Base-by-base conservation (phyloP, 2,113 vertebrate species). In the Brachypodius melanocephalos region DNA sequence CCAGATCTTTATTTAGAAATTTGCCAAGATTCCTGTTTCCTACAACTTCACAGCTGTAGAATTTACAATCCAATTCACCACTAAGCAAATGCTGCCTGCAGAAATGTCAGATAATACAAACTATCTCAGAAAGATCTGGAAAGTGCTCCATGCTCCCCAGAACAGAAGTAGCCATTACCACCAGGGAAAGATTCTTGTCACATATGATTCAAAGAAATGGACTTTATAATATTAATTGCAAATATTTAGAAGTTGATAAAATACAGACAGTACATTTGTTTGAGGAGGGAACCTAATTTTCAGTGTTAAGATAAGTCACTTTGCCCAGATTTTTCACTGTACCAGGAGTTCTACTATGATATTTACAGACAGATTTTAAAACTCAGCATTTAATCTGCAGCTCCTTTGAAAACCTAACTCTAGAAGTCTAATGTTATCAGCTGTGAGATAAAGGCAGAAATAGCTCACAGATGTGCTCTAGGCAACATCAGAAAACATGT, bases 81-180 rank as follows among this genome's bases (percentile, higher is more conserved):
- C 49, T 43, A 54, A 76, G 66, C 77, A 93, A 85, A 79, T 0
- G 2, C 13, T 68, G 89, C 54, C 89, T 54, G 54, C 62, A 95
- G 94, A 93, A 92, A 85, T 57, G 71, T 89, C 93, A 94, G 74
- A 63, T 75, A 77, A 88, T 31, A 61, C 81, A 88, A 84, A 86
- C 15, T 32, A 5, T 20, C 66, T 76, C 71, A 54, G 92, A 83
- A 91, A 79, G 71, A 68, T 65, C 71, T 94, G 74, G 74, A 69
- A 96, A 82, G 45, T 32, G 34, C 54, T 91, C 62, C 1, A 11
- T 11, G 3, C 57, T 85, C 52, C 66, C 59, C 61, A 48, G 75
- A 94, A 89, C 31, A 87, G 52, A 82, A 93, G 88, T 6, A 85
- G 49, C 25, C 12, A 1, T 59, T 82, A 65, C 43, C 89, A 86